A percentile compares a stretch with the other conserved stretches of the same genome.
Conservation (phyloP, 1,140 invertebrate genomes). For the Saccostrea cuccullata region DNA sequence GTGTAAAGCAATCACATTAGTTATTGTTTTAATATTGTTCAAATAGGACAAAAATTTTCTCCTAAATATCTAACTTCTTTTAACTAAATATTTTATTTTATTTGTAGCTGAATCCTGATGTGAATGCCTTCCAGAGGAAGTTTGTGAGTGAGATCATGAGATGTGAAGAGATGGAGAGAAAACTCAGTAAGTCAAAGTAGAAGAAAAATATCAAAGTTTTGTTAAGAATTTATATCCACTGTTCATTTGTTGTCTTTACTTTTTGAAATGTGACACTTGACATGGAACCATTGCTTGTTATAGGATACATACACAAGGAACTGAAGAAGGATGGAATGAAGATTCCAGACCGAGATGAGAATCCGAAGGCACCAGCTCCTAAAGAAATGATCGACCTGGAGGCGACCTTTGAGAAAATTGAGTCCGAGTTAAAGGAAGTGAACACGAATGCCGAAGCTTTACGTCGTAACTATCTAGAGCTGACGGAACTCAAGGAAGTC, state of each 20-base stretch:
- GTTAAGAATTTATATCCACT: not conserved
- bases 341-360: constrained; percentile 92
- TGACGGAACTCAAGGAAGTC: constrained; percentile 95
- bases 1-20: too few relatives aligned
- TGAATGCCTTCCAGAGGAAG: constrained; percentile 81
- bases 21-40: too few relatives aligned
- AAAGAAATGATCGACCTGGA: constrained; percentile 97
- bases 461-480: constrained; percentile 94
- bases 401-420: constrained; percentile 77
- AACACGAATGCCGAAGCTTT: constrained; percentile 95
- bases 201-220: too few relatives aligned
- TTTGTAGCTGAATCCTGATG: constrained; percentile 75
- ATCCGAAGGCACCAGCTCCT: constrained; percentile 95
- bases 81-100: not conserved
- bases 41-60: too few relatives aligned
- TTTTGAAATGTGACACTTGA: not conserved
- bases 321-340: constrained; percentile 95
- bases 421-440: constrained; percentile 80
- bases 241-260: not conserved
- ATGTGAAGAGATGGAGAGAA: constrained; percentile 79
- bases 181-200: constrained; percentile 69
- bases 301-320: constrained; percentile 94
- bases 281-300: constrained; percentile 13
- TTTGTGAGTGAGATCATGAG: constrained; percentile 80
- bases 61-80: too few relatives aligned